Evolutionary conservation across 2,888 invertebrate species (phyloP).

Genomic region (Andrena marginata): DNA sequence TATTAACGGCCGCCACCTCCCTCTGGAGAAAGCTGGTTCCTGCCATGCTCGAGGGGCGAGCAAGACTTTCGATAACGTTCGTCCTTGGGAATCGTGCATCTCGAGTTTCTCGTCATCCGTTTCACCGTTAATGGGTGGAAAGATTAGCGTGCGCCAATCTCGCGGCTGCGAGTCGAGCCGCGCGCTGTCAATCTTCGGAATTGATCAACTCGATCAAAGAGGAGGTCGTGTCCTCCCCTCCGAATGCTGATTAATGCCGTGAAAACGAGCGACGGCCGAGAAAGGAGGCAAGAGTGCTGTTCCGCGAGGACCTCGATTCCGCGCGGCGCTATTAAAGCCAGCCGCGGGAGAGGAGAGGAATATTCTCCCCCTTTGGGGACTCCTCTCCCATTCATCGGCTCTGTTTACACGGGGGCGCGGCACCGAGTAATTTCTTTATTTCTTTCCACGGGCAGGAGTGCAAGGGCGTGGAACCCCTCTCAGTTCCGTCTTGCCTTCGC

Average conservation of each 20-base stretch:
- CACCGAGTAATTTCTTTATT: conserved; percentile 84
- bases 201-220: background rate
- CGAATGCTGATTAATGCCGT: conserved; percentile 38
- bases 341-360: conserved; percentile 26
- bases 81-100: background rate
- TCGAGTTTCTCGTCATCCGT: too few relatives aligned
- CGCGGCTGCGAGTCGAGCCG: too few relatives aligned
- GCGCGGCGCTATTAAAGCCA: conserved; percentile 52
- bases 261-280: background rate
- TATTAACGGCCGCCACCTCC: conserved; percentile 76
- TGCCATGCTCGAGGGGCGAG: conserved; percentile 2
- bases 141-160: too few relatives aligned
- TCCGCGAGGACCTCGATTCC: conserved; percentile 42
- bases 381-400: conserved; percentile 69
- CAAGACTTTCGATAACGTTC: conserved; percentile 7
- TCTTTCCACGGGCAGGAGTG: conserved; percentile 73
- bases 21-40: conserved; percentile 30
- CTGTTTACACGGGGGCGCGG: conserved; percentile 70
- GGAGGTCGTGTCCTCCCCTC: background rate
- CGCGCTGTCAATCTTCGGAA: background rate
- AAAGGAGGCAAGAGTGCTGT: background rate
- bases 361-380: conserved; percentile 43
- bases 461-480: conserved; percentile 59
- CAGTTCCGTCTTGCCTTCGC: conserved; percentile 69
- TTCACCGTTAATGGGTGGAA: too few relatives aligned